A percentile compares a stretch with the other conserved stretches of the same genome.
Conservation (phyloP, 2,797 vertebrate genomes). For the Chaunax sp. region DNA sequence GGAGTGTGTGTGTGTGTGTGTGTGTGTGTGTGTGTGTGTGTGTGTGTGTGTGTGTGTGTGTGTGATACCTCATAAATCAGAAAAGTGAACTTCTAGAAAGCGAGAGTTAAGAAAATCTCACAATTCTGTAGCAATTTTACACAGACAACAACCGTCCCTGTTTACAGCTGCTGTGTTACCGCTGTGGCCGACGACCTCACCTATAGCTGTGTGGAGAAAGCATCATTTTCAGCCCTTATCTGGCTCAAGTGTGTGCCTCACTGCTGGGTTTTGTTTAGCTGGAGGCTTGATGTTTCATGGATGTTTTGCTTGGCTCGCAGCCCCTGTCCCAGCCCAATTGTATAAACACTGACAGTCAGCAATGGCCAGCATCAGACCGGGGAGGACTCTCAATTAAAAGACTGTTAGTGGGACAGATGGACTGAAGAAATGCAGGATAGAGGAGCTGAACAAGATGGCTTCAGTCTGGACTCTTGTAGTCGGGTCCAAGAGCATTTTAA, state of each 20-base stretch:
- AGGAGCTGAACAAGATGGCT: constrained; percentile 52
- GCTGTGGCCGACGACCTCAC: constrained; percentile 60
- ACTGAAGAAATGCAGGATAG: constrained; percentile 58
- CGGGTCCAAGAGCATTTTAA: constrained; percentile 40
- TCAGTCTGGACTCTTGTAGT: constrained; percentile 44
- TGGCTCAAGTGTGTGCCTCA: constrained; percentile 63
- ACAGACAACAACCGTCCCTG: constrained; percentile 44
- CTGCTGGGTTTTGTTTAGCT: constrained; percentile 78
- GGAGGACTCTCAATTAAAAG: constrained; percentile 79
- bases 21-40: constrained; percentile 25
- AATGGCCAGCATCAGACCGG: constrained; percentile 70
- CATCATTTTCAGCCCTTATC: constrained; percentile 70
- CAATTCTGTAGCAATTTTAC: constrained; percentile 58
- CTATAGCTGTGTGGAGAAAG: constrained; percentile 46
- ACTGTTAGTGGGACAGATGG: constrained; percentile 71
- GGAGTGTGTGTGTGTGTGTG: constrained; percentile 22
- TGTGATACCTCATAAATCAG: constrained; percentile 39
- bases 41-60: neutral
- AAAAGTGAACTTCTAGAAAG: constrained; percentile 43
- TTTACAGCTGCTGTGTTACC: constrained; percentile 52
- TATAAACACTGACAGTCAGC: constrained; percentile 78
- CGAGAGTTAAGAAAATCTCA: constrained; percentile 42
- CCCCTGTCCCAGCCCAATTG: constrained; percentile 77
- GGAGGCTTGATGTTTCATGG: constrained; percentile 78
- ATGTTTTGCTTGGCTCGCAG: constrained; percentile 80